Evolutionary conservation across 2,797 vertebrate genomes (phyloP).

Genomic region (Lophotriccus pileatus): DNA sequence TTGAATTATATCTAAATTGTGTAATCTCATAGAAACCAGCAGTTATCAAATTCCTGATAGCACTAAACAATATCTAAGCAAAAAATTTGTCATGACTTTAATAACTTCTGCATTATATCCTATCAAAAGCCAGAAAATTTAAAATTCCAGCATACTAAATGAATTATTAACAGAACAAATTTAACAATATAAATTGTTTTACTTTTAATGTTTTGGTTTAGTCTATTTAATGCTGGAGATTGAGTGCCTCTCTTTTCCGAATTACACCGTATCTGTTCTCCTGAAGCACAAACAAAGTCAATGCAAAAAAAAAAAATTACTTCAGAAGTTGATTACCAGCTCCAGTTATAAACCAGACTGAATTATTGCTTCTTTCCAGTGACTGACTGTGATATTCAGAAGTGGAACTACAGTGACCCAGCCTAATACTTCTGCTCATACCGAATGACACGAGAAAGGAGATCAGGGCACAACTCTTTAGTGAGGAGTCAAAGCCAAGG

Average conservation of each 20-base stretch:
- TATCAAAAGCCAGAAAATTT: background rate
- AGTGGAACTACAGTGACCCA: background rate
- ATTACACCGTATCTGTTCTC: background rate
- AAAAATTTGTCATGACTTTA: background rate
- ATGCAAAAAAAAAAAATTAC: background rate
- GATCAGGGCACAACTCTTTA: background rate
- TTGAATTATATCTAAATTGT: background rate
- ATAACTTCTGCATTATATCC: background rate
- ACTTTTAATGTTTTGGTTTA: background rate
- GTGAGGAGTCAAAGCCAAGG: background rate
- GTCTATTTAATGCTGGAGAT: background rate
- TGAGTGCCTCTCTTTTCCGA: background rate
- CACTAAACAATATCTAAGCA: background rate
- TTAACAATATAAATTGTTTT: background rate
- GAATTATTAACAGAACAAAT: background rate
- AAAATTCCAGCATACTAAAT: background rate
- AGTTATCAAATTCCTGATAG: background rate
- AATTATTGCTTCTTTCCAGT: background rate
- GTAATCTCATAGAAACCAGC: background rate
- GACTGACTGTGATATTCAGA: background rate
- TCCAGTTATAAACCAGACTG: background rate
- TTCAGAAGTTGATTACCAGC: background rate
- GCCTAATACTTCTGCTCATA: background rate
- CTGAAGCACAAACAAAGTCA: background rate
- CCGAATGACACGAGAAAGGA: accelerated